Conservation (phyloP, 2,888 invertebrate species). For the Blomia tropicalis region DNA sequence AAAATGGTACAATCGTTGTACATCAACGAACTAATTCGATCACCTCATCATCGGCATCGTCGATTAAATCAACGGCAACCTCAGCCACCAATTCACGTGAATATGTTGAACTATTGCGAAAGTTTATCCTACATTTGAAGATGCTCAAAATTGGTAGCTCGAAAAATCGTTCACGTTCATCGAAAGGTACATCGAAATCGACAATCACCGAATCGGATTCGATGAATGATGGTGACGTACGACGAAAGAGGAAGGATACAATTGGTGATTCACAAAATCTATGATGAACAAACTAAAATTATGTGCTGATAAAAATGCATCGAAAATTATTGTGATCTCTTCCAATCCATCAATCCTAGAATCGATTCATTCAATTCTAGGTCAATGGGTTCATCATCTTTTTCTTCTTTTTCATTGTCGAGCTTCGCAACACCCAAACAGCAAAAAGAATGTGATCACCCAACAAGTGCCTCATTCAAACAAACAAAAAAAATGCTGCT, state of each 20-base stretch:
- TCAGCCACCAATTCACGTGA: background rate
- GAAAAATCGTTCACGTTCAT: background rate
- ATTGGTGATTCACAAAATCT: conserved; percentile 1
- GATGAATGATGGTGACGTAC: background rate
- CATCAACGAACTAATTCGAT: background rate
- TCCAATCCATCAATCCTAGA: no score
- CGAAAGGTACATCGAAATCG: background rate
- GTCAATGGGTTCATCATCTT: no score
- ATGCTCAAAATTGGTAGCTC: conserved; percentile 12
- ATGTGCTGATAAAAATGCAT: no score
- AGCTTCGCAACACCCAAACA: no score
- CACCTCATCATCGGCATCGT: background rate
- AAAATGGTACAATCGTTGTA: background rate
- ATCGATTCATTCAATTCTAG: no score
- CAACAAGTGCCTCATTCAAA: no score
- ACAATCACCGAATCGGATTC: background rate
- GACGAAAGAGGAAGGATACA: background rate
- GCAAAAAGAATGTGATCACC: no score
- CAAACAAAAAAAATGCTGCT: no score
- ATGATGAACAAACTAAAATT: conserved; percentile 4
- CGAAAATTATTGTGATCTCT: no score
- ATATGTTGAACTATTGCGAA: conserved; percentile 3
- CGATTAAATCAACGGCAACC: background rate
- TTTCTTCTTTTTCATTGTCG: no score
- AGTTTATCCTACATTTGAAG: conserved; percentile 10